Evolutionary conservation across 2,113 vertebrate genomes (phyloP).

Genomic region (Peromyscus maniculatus): DNA sequence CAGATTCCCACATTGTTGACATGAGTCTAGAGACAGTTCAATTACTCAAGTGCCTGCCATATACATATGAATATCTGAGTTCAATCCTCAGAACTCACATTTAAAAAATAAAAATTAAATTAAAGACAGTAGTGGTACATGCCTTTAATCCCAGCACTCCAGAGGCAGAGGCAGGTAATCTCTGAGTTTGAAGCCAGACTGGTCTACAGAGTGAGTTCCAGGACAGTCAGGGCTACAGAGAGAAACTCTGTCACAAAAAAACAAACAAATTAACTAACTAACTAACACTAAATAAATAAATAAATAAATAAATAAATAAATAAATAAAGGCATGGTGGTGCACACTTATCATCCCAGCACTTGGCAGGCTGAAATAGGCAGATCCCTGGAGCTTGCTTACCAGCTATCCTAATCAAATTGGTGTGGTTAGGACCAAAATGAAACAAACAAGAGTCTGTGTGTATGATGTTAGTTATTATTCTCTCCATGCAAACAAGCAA

Average conservation of each 20-base stretch:
- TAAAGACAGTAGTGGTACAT: neutral
- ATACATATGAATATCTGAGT: neutral
- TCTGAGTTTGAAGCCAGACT: too few species aligned
- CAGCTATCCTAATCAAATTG: neutral
- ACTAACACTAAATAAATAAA: too few species aligned
- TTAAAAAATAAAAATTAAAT: too few species aligned
- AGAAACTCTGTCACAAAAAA: too few species aligned
- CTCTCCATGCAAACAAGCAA: neutral
- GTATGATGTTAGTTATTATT: neutral
- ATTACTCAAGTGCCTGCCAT: neutral
- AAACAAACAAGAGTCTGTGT: neutral
- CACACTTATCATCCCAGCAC: neutral
- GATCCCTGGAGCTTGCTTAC: neutral
- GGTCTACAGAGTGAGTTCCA: too few species aligned
- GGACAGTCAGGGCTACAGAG: too few species aligned
- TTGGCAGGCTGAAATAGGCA: neutral
- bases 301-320: too few species aligned
- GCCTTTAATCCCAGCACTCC: neutral
- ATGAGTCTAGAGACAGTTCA: neutral
- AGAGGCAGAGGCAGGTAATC: too few species aligned
- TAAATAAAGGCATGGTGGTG: neutral
- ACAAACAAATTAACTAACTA: too few species aligned
- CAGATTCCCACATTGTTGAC: neutral
- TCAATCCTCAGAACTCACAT: neutral
- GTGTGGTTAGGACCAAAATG: neutral